These are phyloP conservation scores for Anthoscopus minutus DNA, from an alignment of 2,113 vertebrate genomes.

Conservation along the genomic window DNA sequence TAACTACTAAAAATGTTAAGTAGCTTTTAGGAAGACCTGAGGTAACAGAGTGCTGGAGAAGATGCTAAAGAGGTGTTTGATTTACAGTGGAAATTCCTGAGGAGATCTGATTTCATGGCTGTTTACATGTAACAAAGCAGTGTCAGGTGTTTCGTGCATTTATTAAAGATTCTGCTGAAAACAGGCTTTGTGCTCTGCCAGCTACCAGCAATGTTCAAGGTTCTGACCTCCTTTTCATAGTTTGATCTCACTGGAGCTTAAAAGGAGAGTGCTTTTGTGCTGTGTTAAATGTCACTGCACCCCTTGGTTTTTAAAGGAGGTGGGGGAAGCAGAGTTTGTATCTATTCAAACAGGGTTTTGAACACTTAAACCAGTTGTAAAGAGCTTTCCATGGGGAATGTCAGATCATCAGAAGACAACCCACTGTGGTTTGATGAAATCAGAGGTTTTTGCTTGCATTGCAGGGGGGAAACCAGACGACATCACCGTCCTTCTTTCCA, in stretches of 20 bases:
- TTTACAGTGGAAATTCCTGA: background rate
- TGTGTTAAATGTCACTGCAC: background rate
- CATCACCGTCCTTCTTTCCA: slow-evolving; percentile 98
- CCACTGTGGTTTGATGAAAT: background rate
- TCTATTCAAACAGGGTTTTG: background rate
- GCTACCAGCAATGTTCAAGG: background rate
- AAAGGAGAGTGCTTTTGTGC: background rate
- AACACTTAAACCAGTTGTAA: fast-evolving
- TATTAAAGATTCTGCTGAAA: background rate
- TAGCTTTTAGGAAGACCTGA: background rate
- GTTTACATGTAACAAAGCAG: background rate
- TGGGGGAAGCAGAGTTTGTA: background rate
- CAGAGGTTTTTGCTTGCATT: background rate
- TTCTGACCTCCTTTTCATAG: background rate
- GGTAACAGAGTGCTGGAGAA: background rate
- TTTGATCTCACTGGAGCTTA: background rate
- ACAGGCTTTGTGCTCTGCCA: background rate
- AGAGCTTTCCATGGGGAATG: background rate
- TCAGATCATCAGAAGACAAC: fast-evolving
- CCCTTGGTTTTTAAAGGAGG: background rate
- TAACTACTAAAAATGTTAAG: background rate
- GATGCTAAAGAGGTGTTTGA: background rate
- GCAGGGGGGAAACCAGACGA: slow-evolving; percentile 97
- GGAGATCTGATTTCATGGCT: background rate
- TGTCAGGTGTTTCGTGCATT: background rate